Percentiles rank a stretch among this genome's conserved stretches.
Conservation (phyloP, 2,113 vertebrate species). For the Chaenocephalus aceratus region DNA sequence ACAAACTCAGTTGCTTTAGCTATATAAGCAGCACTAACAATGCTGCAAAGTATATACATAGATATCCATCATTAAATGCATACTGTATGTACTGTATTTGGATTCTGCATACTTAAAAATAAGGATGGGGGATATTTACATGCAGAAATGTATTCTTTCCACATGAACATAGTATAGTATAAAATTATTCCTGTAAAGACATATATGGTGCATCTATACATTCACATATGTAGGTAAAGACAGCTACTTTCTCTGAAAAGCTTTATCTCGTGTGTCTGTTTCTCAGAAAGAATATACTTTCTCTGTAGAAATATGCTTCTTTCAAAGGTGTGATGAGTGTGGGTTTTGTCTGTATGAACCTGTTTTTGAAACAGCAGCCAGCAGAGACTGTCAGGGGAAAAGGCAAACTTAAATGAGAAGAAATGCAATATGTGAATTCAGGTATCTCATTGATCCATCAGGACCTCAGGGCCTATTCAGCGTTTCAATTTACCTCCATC, state of each 20-base stretch:
- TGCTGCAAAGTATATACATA: no score
- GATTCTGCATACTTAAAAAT: background rate
- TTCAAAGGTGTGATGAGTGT: constrained; percentile 38
- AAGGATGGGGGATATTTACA: background rate
- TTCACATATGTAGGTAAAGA: background rate
- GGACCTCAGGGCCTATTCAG: constrained; percentile 58
- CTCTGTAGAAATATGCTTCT: constrained; percentile 5
- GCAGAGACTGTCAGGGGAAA: constrained; percentile 42
- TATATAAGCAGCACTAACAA: background rate
- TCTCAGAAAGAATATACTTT: constrained; percentile 13
- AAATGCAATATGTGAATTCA: constrained; percentile 61
- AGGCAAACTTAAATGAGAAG: constrained; percentile 60
- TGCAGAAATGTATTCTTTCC: background rate
- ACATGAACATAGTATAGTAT: background rate
- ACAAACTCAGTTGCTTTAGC: no score
- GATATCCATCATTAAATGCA: background rate
- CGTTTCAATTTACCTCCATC: constrained; percentile 69
- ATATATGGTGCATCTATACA: background rate
- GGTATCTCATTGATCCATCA: constrained; percentile 72
- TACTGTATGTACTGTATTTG: background rate
- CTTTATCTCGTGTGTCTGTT: constrained; percentile 13
- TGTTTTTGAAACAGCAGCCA: constrained; percentile 41
- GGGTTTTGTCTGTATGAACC: constrained; percentile 29
- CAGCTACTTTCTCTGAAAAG: constrained; percentile 3
- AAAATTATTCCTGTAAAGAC: background rate